Base-by-base conservation (phyloP, 1,140 invertebrate species). In the Drosophila trapezifrons region DNA sequence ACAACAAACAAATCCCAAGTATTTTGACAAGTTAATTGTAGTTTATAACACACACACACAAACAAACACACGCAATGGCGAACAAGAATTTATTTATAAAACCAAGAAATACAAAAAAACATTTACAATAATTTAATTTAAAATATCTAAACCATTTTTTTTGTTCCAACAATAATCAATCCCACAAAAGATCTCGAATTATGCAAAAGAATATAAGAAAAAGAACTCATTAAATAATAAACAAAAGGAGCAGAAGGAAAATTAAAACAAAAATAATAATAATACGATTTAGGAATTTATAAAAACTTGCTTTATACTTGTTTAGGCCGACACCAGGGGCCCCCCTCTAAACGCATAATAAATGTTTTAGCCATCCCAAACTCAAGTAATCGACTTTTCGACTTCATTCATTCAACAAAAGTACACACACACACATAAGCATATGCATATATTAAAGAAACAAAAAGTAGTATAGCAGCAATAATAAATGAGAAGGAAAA, bases 21-120 rank as follows among this genome's bases (percentile, higher is more conserved):
- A 78, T 77, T 52, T 78, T 32, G 65, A 82, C 64, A 76, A 46
- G 74, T 76, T 83, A 81, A 83, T 71, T 46, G 67, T 71, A 71
- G 67, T 57, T 70, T 65, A 47, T 47, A 67, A 75, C 37, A 75
- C 15, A 54, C 42, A 63, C 52, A 47, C n/a, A 57, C 49, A 66
- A 13, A 46, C 54, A 69, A 37, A 70, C 43, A 74, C 69, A 64
- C 47, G 20, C 56, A 54, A 37, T 58, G 18, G 37, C 47, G 47
- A 57, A 75, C 55, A 76, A 80, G 60, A 84, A 58, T 81, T 78
- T 73, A 78, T 70, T 81, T 78, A 77, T 67, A 69, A 52, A 69
- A 69, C 65, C 60, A 69, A 69, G 60, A 71, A 69, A 57, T 70
- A 69, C 51, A 71, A 57, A 70, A 55, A 69, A 71, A 57, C 51